A percentile compares a stretch with the other conserved stretches of the same genome.
Evolutionary conservation across 2,113 vertebrate species (phyloP).

Genomic region (Andinoacara biseriatus): DNA sequence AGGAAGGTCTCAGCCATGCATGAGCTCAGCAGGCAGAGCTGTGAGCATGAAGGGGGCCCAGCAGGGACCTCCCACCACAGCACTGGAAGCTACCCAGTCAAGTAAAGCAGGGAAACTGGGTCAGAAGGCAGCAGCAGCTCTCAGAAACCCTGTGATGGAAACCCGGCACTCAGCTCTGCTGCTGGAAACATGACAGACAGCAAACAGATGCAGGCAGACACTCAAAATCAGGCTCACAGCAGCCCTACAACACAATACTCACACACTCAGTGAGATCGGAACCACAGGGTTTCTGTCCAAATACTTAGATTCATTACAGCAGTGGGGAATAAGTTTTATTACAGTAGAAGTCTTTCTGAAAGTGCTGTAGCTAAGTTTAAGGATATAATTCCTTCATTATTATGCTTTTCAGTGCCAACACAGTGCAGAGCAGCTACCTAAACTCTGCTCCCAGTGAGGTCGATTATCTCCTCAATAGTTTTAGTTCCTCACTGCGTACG

Average conservation of each 20-base stretch:
- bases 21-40: background rate
- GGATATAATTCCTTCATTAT: too few species aligned
- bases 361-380: too few species aligned
- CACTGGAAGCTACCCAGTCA: background rate
- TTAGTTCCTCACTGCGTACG: too few species aligned
- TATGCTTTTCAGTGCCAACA: too few species aligned
- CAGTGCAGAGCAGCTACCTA: too few species aligned
- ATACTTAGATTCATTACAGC: too few species aligned
- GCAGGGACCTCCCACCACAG: background rate
- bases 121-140: background rate
- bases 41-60: background rate
- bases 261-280: background rate
- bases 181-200: background rate
- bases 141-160: background rate
- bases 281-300: too few species aligned
- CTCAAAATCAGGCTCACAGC: background rate
- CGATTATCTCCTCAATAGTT: too few species aligned
- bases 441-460: too few species aligned
- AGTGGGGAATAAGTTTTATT: too few species aligned
- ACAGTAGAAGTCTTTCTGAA: too few species aligned
- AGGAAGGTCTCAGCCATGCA: background rate
- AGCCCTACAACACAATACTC: background rate
- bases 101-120: background rate
- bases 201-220: background rate
- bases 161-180: background rate